Evolutionary conservation across 2,113 vertebrate species (phyloP).

Genomic region (Phalacrocorax carbo): DNA sequence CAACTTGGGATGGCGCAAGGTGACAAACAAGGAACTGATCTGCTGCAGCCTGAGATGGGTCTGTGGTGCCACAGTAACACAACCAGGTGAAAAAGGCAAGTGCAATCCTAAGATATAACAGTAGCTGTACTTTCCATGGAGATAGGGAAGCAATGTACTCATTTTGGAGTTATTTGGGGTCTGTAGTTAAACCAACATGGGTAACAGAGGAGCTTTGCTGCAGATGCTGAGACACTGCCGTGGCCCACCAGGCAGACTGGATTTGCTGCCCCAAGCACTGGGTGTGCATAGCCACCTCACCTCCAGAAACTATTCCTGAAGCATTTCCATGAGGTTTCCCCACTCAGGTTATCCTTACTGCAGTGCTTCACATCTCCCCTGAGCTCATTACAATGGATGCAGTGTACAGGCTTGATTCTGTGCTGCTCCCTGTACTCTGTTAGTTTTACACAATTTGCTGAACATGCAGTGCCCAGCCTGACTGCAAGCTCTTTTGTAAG

Average conservation of each 20-base stretch:
- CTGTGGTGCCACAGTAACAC: background rate
- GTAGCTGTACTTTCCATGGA: background rate
- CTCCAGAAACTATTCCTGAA: background rate
- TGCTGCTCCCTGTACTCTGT: background rate
- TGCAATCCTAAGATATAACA: background rate
- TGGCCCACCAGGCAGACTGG: background rate
- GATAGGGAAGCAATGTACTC: too few relatives aligned
- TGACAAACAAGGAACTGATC: background rate
- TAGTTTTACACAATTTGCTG: background rate
- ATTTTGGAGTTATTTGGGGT: background rate
- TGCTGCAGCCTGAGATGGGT: background rate
- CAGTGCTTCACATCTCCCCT: background rate
- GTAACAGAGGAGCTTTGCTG: background rate
- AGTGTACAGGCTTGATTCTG: too few relatives aligned
- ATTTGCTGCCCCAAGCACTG: background rate
- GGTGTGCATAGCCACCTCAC: background rate
- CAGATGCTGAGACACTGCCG: background rate
- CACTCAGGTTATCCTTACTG: background rate
- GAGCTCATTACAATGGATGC: background rate
- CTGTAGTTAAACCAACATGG: background rate
- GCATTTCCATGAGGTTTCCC: background rate
- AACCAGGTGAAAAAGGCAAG: background rate
- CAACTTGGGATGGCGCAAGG: background rate
- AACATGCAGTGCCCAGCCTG: background rate
- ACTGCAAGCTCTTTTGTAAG: background rate